Conservation (phyloP, 2,797 vertebrate species). For the Anguilla megastoma region DNA sequence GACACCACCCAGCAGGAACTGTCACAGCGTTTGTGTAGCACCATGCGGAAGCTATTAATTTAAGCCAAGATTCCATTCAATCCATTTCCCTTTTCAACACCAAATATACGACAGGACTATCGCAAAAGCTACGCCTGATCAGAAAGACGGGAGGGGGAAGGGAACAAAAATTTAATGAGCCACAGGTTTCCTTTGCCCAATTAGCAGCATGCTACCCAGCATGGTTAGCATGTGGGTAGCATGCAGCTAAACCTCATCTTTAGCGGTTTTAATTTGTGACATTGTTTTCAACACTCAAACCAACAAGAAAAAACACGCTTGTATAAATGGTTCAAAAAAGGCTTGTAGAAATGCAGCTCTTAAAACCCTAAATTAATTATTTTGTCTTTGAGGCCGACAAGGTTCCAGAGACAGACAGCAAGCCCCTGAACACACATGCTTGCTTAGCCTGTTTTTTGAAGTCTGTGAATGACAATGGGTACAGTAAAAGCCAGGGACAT, state of each 20-base stretch:
- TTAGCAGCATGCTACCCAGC: neutral
- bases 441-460: no score
- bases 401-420: constrained; percentile 17
- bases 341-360: neutral
- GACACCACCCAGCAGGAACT: constrained; percentile 14
- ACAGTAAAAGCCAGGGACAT: neutral
- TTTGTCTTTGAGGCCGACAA: neutral
- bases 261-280: neutral
- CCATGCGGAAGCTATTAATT: neutral
- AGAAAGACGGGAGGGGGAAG: neutral
- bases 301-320: neutral
- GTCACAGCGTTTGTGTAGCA: neutral
- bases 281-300: neutral
- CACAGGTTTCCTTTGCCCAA: neutral
- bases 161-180: neutral
- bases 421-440: neutral
- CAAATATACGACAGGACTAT: neutral
- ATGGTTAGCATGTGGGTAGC: no score
- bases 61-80: neutral
- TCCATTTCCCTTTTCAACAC: neutral
- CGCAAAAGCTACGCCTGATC: neutral
- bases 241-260: neutral
- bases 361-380: neutral
- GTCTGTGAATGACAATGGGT: neutral
- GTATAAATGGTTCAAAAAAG: no score